A percentile compares a stretch with the other conserved stretches of the same genome.
These are phyloP conservation scores for Acronicta leporina DNA, from an alignment of 2,888 invertebrate genomes.

Conservation along the genomic window DNA sequence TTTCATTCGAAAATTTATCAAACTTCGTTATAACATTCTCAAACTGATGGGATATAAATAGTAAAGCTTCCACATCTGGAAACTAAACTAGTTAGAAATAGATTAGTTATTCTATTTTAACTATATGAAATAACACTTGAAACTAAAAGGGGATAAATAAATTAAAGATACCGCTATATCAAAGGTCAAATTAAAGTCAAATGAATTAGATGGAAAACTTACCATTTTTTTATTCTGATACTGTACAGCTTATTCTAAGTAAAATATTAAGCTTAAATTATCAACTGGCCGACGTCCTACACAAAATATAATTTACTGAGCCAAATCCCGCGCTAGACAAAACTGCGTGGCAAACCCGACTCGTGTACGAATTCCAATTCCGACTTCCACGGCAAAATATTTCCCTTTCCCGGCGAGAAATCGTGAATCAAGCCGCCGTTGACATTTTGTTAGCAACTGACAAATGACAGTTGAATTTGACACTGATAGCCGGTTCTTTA, in stretches of 20 bases:
- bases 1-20: no score
- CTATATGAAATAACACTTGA: no score
- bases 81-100: no score
- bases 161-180: slow-evolving; percentile 12
- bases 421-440: background rate
- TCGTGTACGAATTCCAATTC: slow-evolving; percentile 7
- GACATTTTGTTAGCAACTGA: no score
- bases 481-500: no score
- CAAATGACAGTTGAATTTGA: slow-evolving; percentile 20
- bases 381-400: background rate
- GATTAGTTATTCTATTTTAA: no score
- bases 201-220: slow-evolving; percentile 64
- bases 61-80: no score
- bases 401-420: background rate
- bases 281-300: slow-evolving; percentile 22
- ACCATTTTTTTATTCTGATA: slow-evolving; percentile 68
- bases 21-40: no score
- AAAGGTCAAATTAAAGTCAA: slow-evolving; percentile 84
- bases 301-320: slow-evolving; percentile 25
- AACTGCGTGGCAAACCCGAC: slow-evolving; percentile 18
- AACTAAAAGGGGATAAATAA: no score
- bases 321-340: slow-evolving; percentile 22
- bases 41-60: no score
- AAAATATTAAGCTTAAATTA: slow-evolving; percentile 13
- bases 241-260: slow-evolving; percentile 17